Base-by-base conservation (phyloP, 2,113 vertebrate species). In the Osmerus mordax region DNA sequence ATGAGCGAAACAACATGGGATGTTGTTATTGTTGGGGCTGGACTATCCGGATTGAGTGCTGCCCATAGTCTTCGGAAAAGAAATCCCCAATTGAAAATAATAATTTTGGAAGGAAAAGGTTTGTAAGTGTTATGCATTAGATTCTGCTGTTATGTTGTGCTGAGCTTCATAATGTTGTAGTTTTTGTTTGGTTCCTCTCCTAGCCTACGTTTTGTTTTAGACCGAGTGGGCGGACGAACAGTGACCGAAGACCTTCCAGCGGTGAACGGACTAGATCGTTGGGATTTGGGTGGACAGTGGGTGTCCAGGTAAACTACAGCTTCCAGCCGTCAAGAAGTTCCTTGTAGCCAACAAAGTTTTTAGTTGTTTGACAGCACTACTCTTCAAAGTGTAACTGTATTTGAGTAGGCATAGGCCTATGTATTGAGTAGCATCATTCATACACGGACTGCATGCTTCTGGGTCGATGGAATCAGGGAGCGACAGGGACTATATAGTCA, bases 221-320 rank as follows among this genome's bases (percentile, higher is more conserved):
- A 87, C 82, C 88, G 90, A 2, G 90, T 92, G 58, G 89, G 91
- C 61, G 92, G 91, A 19, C 87, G 90, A 4, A 93, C 91, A 0
- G 2, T 91, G 54, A 76, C 86, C 21, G 58, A 21, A n/a, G 73
- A 78, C 23, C 61, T 92, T 36, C 89, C 89, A 3, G 90, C 88
- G 52, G 84, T 88, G 54, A 66, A 65, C 51, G 90, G 90, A 8
- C 61, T 70, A 15, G 90, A 91, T 62, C 25, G 15, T 23, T 93
- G 91, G 91, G 92, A 92, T 75, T 73, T 93, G 54, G 91, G 91
- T 28, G 92, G 88, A 0, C 91, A 93, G 73, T 92, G 92, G 92
- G 89, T 92, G 1, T 87, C 86, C 75, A 91, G 91, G 89, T 93
- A 86, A 74, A 18, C 29, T 15, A 68, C 53, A n/a, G 14, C 3